These are phyloP conservation scores for Lycorma delicatula DNA, from an alignment of 1,140 invertebrate species.

Conservation along the genomic window DNA sequence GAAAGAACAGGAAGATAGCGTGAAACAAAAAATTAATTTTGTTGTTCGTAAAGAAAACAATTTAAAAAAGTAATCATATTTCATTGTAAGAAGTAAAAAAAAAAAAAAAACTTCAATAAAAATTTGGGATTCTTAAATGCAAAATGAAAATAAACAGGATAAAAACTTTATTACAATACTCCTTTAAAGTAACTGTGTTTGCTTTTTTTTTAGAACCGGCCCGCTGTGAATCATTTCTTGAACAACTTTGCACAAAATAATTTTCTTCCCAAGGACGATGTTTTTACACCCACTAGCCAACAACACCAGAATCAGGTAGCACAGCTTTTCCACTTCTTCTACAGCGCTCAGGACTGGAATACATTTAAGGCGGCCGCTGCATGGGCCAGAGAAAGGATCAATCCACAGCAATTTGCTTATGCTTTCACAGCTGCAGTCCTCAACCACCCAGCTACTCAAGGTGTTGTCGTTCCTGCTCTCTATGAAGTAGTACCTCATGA, in stretches of 20 bases:
- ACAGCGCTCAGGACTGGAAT: conserved; percentile 52
- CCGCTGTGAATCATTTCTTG: background rate
- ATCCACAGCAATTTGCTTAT: conserved; percentile 50
- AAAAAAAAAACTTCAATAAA: no score
- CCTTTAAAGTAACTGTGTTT: no score
- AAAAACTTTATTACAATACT: no score
- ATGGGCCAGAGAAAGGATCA: conserved; percentile 48
- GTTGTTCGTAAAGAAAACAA: no score
- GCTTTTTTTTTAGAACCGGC: conserved; percentile 10
- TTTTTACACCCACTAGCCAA: conserved; percentile 38
- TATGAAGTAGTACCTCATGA: conserved; percentile 54
- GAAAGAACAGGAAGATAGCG: no score
- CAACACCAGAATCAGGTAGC: conserved; percentile 37
- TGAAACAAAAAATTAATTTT: no score
- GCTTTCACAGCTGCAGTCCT: conserved; percentile 48
- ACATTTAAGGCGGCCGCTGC: conserved; percentile 51
- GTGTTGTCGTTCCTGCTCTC: conserved; percentile 48
- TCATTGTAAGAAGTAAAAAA: no score
- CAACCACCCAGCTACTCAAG: conserved; percentile 47
- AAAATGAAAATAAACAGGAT: no score
- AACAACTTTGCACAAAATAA: background rate
- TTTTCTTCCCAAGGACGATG: conserved; percentile 35
- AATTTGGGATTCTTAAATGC: no score
- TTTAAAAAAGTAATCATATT: no score
- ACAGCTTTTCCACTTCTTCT: conserved; percentile 47